These are phyloP conservation scores for Geophilus truncorum DNA, from an alignment of 2,888 invertebrate species.

Conservation along the genomic window DNA sequence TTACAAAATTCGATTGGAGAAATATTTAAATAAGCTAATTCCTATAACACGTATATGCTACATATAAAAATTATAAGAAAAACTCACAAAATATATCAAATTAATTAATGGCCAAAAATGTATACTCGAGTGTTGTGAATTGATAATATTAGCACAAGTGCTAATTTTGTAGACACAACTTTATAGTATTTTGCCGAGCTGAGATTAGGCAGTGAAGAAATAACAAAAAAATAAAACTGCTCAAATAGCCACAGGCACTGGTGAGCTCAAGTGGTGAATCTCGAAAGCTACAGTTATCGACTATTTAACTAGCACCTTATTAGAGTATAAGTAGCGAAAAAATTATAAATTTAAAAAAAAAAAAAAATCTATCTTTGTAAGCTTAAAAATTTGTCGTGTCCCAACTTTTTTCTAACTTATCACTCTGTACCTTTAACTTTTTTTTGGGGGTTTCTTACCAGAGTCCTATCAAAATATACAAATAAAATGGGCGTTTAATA, in stretches of 20 bases:
- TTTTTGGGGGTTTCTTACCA: background rate
- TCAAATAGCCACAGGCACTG: constrained; percentile 3
- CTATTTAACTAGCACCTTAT: background rate
- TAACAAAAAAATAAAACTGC: background rate
- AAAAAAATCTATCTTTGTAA: background rate
- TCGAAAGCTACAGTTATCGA: background rate
- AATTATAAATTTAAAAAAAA: background rate
- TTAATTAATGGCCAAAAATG: background rate
- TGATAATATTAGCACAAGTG: background rate
- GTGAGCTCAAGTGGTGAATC: background rate
- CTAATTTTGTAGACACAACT: background rate
- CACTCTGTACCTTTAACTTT: background rate
- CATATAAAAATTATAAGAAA: background rate
- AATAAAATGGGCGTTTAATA: background rate
- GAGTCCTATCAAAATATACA: too few relatives aligned
- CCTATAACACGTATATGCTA: background rate
- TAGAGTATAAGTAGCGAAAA: background rate
- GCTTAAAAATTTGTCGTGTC: background rate
- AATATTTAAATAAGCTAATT: background rate
- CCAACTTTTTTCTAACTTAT: background rate
- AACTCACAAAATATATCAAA: background rate
- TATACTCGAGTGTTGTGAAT: background rate
- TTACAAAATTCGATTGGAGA: constrained; percentile 1
- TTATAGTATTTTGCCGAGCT: background rate
- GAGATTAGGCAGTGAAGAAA: background rate